Percentiles rank a stretch among this genome's conserved stretches.
phyloP scores from a whole-genome alignment of 2,797 vertebrate species.

The Pantherophis alleghaniensis region DNA sequence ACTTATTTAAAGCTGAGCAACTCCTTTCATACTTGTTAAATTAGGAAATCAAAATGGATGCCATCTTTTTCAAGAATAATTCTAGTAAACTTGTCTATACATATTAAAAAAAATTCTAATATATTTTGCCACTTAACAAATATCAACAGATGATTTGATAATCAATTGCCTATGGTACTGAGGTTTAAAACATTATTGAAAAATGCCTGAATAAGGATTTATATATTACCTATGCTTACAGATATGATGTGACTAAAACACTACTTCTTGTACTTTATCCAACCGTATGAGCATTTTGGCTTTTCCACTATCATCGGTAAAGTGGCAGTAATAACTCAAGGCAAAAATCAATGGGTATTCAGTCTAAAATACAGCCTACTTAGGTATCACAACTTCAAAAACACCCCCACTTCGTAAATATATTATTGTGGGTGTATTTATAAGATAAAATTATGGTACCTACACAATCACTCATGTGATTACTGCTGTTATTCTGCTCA shows the following conservation, averaged over 20 bases:
- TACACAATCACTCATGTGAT: neutral
- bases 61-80: neutral
- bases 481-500: neutral
- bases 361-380: neutral
- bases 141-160: neutral
- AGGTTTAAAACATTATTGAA: neutral
- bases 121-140: neutral
- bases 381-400: neutral
- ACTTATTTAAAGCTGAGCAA: slow-evolving; percentile 5
- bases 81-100: neutral
- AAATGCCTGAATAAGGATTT: neutral
- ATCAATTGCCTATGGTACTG: neutral
- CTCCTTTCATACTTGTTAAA: neutral
- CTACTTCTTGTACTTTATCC: neutral
- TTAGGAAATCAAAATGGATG: slow-evolving; percentile 1
- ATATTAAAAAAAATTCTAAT: neutral
- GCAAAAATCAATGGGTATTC: neutral
- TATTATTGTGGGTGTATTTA: neutral
- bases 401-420: neutral
- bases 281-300: neutral
- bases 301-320: neutral
- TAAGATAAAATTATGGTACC: neutral
- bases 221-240: neutral
- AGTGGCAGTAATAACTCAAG: neutral
- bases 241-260: neutral